These are phyloP conservation scores for Dromius quadrimaculatus DNA, from an alignment of 2,888 invertebrate genomes.

Conservation along the genomic window DNA sequence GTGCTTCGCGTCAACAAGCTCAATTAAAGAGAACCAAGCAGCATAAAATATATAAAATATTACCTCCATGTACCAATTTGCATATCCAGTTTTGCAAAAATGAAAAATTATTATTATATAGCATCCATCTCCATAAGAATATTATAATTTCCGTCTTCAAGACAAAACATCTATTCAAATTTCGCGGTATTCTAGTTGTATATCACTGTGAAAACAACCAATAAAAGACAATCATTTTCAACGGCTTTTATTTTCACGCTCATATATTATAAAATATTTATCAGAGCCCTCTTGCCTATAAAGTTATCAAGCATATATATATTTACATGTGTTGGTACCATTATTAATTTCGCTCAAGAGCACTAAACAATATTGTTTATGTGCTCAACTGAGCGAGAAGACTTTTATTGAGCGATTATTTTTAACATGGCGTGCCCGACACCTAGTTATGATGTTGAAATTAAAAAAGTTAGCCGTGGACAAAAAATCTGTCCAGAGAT, in stretches of 20 bases:
- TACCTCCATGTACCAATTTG: too few species aligned
- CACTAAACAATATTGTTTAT: slow-evolving; percentile 57
- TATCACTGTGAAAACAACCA: neutral
- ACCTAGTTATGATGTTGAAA: slow-evolving; percentile 59
- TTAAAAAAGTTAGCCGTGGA: slow-evolving; percentile 54
- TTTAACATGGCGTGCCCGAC: slow-evolving; percentile 59
- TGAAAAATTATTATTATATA: too few species aligned
- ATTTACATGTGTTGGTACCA: slow-evolving; percentile 21
- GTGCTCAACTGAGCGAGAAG: slow-evolving; percentile 55
- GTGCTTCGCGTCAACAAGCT: too few species aligned
- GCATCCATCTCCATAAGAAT: too few species aligned
- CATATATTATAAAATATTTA: slow-evolving; percentile 13
- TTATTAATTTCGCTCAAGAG: slow-evolving; percentile 42
- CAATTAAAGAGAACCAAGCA: too few species aligned
- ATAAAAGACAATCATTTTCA: slow-evolving; percentile 11
- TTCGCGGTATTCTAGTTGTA: neutral
- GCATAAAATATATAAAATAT: too few species aligned
- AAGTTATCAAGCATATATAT: slow-evolving; percentile 6
- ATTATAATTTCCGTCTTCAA: neutral
- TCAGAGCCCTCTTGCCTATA: slow-evolving; percentile 7
- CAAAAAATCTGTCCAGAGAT: slow-evolving; percentile 57
- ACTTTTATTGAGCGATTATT: slow-evolving; percentile 61
- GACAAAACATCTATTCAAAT: neutral
- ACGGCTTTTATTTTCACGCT: slow-evolving; percentile 1
- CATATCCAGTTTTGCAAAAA: too few species aligned